Conservation (phyloP, 2,797 vertebrate genomes). For the Denticeps clupeoides region DNA sequence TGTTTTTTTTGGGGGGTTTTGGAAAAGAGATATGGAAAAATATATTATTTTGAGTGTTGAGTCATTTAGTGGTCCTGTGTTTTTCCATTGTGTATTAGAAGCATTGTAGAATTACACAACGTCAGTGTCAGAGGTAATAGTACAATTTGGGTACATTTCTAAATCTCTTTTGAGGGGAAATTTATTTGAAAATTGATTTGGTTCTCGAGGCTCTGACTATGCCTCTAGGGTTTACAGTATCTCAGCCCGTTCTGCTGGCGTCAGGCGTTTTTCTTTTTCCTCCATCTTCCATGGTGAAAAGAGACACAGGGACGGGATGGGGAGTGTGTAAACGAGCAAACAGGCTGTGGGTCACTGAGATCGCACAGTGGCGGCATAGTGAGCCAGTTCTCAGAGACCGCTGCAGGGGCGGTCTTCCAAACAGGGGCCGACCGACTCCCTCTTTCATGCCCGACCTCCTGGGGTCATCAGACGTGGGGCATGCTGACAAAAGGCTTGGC, state of each 20-base stretch:
- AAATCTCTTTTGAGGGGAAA: too few species aligned
- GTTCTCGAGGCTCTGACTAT: too few species aligned
- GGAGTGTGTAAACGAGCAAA: constrained; percentile 1
- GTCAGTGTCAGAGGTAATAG: too few species aligned
- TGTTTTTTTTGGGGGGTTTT: too few species aligned
- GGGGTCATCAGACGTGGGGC: too few species aligned
- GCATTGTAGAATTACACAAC: too few species aligned
- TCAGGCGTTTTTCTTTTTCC: background rate
- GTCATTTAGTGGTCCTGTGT: background rate
- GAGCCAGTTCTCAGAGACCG: constrained; percentile 33
- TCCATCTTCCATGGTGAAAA: background rate
- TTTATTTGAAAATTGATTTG: too few species aligned
- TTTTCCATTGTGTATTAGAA: too few species aligned
- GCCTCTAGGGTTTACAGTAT: background rate
- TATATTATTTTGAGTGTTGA: background rate
- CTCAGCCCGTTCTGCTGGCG: background rate
- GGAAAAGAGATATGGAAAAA: constrained; percentile 33
- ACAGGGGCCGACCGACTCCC: background rate
- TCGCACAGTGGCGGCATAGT: constrained; percentile 54
- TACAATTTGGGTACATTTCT: too few species aligned
- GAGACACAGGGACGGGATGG: too few species aligned
- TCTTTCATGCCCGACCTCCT: too few species aligned
- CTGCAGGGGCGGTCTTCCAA: constrained; percentile 9
- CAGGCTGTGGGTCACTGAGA: constrained; percentile 52
- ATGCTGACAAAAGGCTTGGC: too few species aligned